These are phyloP conservation scores for Enteromius unitaeniatus DNA, from an alignment of 2,797 vertebrate genomes.

Conservation along the genomic window DNA sequence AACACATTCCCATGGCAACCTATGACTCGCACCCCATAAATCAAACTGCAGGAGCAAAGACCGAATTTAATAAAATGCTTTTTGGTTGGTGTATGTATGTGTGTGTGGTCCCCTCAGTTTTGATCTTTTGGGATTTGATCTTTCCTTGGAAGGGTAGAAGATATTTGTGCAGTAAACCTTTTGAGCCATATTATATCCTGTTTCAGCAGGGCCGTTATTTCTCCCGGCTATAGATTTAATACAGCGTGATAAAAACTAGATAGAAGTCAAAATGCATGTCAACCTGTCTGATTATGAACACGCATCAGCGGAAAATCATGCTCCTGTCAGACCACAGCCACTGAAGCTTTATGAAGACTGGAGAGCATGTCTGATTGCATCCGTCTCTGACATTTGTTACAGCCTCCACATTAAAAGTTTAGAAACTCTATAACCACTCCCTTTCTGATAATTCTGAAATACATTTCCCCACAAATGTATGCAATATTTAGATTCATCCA, in stretches of 20 bases:
- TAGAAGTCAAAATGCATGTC: constrained; percentile 24
- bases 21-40: constrained; percentile 55
- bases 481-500: not conserved
- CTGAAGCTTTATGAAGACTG: constrained; percentile 15
- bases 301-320: constrained; percentile 25
- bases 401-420: not conserved
- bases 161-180: constrained; percentile 30
- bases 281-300: constrained; percentile 18
- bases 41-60: constrained; percentile 55
- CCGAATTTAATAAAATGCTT: constrained; percentile 47
- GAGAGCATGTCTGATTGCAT: constrained; percentile 17
- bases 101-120: constrained; percentile 35
- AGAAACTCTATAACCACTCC: not conserved
- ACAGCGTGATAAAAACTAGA: constrained; percentile 16
- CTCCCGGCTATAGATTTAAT: constrained; percentile 12
- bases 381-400: not conserved
- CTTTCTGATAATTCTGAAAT: not conserved
- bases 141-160: constrained; percentile 27
- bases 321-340: constrained; percentile 29
- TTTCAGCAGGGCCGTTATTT: constrained; percentile 7
- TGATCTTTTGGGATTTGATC: constrained; percentile 34
- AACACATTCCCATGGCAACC: constrained; percentile 59
- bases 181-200: constrained; percentile 11
- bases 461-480: not conserved
- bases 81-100: constrained; percentile 29